Evolutionary conservation across 2,888 invertebrate species (phyloP).

Genomic region (Dolichopus griseipennis): DNA sequence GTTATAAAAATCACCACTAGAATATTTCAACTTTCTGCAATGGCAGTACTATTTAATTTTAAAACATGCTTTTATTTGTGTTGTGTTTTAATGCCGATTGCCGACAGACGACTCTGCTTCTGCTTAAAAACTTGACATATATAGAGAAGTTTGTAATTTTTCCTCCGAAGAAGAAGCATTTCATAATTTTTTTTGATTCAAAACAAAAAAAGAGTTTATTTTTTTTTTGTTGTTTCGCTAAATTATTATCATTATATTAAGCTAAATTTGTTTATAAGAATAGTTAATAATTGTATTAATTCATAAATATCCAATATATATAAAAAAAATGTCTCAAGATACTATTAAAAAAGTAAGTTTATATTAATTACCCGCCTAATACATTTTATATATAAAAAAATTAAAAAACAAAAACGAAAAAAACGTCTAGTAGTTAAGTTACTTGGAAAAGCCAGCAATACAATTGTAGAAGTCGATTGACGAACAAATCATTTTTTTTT

Average conservation of each 20-base stretch:
- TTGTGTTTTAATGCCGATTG: too few relatives aligned
- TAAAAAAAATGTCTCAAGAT: not conserved
- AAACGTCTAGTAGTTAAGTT: too few relatives aligned
- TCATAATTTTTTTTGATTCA: not conserved
- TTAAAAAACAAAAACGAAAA: too few relatives aligned
- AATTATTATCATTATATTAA: not conserved
- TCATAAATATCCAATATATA: not conserved
- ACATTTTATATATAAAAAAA: not conserved
- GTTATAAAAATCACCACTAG: too few relatives aligned
- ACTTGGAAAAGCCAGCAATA: too few relatives aligned
- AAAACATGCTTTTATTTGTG: too few relatives aligned
- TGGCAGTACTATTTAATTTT: too few relatives aligned
- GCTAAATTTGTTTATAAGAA: not conserved
- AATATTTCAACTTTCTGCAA: too few relatives aligned
- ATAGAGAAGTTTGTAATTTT: not conserved
- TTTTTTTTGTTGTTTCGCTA: too few relatives aligned
- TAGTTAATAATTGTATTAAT: not conserved
- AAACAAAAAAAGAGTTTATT: not conserved
- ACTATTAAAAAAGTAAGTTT: slow-evolving; percentile 1
- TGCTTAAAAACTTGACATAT: not conserved
- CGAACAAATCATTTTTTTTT: too few relatives aligned
- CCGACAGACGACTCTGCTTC: too few relatives aligned
- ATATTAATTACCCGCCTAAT: not conserved
- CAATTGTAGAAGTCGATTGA: too few relatives aligned
- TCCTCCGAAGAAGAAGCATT: not conserved